Evolutionary conservation across 2,113 vertebrate genomes (phyloP).

Genomic region (Apistogramma diplotaenia): DNA sequence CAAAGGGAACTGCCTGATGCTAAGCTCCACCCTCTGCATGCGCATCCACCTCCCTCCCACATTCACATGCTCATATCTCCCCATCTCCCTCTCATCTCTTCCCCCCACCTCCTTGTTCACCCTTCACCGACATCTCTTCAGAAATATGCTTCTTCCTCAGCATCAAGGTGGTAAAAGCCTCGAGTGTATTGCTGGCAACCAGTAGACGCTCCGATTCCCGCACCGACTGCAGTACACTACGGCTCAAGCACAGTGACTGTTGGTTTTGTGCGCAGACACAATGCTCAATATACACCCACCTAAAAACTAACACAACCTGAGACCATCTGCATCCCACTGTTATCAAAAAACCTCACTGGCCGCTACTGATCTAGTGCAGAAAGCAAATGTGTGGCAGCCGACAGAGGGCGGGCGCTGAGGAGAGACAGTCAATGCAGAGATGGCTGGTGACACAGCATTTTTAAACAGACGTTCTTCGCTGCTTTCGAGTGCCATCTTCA

Average conservation of each 20-base stretch:
- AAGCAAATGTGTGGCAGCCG: slow-evolving; percentile 27
- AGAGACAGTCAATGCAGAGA: slow-evolving; percentile 51
- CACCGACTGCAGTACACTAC: background rate
- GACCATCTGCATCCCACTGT: background rate
- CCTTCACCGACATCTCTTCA: slow-evolving; percentile 74
- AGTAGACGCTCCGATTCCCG: slow-evolving; percentile 31
- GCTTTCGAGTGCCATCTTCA: background rate
- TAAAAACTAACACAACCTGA: background rate
- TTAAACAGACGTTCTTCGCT: slow-evolving; percentile 28
- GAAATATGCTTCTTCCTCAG: slow-evolving; percentile 61
- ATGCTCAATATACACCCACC: no score
- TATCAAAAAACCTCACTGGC: background rate
- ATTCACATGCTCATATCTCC: slow-evolving; percentile 52
- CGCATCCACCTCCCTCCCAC: slow-evolving; percentile 54
- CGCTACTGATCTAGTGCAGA: slow-evolving; percentile 4
- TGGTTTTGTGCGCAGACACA: background rate
- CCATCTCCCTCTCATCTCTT: slow-evolving; percentile 45
- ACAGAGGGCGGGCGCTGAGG: slow-evolving; percentile 20
- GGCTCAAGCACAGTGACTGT: background rate
- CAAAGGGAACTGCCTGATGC: slow-evolving; percentile 68
- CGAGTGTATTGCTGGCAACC: background rate
- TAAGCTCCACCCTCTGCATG: slow-evolving; percentile 76
- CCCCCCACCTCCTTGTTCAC: slow-evolving; percentile 58
- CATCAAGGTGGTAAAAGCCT: slow-evolving; percentile 41
- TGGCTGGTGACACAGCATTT: slow-evolving; percentile 78